Conservation (phyloP, 2,888 invertebrate genomes). For the Cyaniris semiargus region DNA sequence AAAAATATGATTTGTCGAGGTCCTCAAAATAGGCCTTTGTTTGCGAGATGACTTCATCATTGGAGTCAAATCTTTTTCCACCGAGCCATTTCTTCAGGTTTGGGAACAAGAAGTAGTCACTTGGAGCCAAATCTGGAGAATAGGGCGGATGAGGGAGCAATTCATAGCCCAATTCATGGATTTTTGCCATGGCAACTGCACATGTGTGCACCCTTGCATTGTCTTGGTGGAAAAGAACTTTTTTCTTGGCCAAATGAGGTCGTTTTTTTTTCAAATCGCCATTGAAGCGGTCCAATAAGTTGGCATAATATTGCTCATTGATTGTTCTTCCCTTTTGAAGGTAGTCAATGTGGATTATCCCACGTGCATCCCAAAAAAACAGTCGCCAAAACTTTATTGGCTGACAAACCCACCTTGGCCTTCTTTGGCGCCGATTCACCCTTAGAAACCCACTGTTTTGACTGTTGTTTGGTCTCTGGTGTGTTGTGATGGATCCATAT, state of each 20-base stretch:
- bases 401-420: conserved; percentile 41
- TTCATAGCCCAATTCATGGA: conserved; percentile 36
- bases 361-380: conserved; percentile 37
- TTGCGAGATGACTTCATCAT: conserved; percentile 32
- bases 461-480: conserved; percentile 41
- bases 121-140: conserved; percentile 36
- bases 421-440: conserved; percentile 45
- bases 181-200: conserved; percentile 32
- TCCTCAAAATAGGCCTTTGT: conserved; percentile 36
- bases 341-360: conserved; percentile 34
- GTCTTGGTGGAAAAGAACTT: conserved; percentile 35
- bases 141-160: conserved; percentile 35
- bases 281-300: too few relatives aligned
- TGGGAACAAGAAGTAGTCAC: conserved; percentile 38
- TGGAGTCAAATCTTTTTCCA: not conserved
- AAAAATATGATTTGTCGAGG: conserved; percentile 35
- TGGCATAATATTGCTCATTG: not conserved
- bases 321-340: conserved; percentile 30
- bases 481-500: conserved; percentile 49
- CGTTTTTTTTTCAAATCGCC: too few relatives aligned
- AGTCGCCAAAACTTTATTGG: conserved; percentile 42
- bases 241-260: conserved; percentile 28
- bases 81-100: conserved; percentile 35
- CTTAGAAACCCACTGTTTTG: conserved; percentile 43
- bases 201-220: conserved; percentile 34